These are phyloP conservation scores for Callyntrura guangdongensis DNA, from an alignment of 2,888 invertebrate genomes.

Conservation along the genomic window DNA sequence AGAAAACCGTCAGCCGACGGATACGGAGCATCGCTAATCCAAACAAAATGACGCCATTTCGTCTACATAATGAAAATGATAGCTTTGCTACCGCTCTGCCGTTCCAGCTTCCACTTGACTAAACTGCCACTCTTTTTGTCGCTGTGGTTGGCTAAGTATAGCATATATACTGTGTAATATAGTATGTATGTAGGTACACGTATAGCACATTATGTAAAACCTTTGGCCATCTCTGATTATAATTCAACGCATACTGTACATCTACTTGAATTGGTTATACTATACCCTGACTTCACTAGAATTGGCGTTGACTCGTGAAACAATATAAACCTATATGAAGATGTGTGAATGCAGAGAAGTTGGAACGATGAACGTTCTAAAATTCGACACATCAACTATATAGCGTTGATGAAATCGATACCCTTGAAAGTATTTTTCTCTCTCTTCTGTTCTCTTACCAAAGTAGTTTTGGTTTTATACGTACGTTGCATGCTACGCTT, in stretches of 20 bases:
- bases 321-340: background rate
- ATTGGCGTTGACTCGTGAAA: too few species aligned
- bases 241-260: too few species aligned
- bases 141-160: constrained; percentile 11
- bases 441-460: too few species aligned
- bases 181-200: too few species aligned
- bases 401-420: constrained; percentile 34
- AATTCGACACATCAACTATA: background rate
- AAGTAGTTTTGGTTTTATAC: too few species aligned
- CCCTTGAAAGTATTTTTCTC: constrained; percentile 21
- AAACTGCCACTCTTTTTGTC: background rate
- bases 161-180: too few species aligned
- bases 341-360: background rate
- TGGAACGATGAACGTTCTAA: background rate
- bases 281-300: too few species aligned
- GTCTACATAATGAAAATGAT: constrained; percentile 46
- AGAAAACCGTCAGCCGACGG: too few species aligned
- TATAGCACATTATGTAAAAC: too few species aligned
- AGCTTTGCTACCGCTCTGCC: constrained; percentile 10
- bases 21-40: too few species aligned
- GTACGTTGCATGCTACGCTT: background rate
- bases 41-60: constrained; percentile 38
- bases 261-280: too few species aligned
- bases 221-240: too few species aligned
- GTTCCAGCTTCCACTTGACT: constrained; percentile 15